Conservation (phyloP, 2,797 vertebrate genomes). For the Schizothorax lantsangensis region DNA sequence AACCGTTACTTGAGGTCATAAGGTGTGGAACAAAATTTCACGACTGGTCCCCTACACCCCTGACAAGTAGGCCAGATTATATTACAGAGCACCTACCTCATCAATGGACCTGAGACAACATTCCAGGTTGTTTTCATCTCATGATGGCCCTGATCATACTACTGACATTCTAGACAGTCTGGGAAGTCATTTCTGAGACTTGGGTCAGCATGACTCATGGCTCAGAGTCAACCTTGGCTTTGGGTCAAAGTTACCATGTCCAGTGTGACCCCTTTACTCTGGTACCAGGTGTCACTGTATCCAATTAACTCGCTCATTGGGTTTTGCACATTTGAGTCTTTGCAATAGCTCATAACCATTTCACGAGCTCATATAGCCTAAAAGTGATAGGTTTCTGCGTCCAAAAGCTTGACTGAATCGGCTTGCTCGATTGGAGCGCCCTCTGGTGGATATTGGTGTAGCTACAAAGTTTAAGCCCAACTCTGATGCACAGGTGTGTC, state of each 20-base stretch:
- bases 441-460: slow-evolving; percentile 40
- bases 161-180: neutral
- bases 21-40: neutral
- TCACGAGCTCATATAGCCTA: neutral
- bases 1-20: neutral
- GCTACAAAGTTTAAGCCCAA: neutral
- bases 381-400: neutral
- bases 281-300: too few relatives aligned
- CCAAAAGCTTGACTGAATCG: too few relatives aligned
- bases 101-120: neutral
- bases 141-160: neutral
- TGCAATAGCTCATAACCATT: neutral
- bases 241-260: neutral
- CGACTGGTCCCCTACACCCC: neutral
- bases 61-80: neutral
- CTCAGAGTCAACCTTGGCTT: neutral
- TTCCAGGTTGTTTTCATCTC: neutral
- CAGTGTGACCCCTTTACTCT: neutral
- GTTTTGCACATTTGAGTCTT: neutral
- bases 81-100: neutral
- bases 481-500: slow-evolving; percentile 9
- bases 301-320: neutral
- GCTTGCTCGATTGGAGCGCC: neutral
- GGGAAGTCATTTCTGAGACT: neutral
- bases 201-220: neutral